Conservation (phyloP, 2,113 vertebrate species). For the Callionymus lyra region DNA sequence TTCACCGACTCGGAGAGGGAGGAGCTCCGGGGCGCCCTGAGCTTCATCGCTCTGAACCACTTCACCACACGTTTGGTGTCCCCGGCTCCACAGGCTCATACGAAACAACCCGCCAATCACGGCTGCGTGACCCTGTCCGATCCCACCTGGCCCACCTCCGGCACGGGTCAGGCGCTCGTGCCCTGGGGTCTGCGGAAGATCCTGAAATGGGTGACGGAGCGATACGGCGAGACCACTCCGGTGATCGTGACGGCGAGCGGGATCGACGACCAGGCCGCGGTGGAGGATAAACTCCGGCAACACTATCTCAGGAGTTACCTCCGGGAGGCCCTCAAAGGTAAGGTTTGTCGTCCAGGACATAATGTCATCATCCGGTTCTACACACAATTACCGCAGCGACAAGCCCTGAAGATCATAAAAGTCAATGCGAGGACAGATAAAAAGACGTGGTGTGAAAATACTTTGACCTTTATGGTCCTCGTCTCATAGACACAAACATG, state of each 20-base stretch:
- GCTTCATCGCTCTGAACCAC: slow-evolving; percentile 87
- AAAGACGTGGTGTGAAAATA: slow-evolving; percentile 4
- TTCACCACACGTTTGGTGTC: slow-evolving; percentile 86
- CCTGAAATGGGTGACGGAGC: slow-evolving; percentile 76
- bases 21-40: slow-evolving; percentile 73
- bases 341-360: slow-evolving; percentile 8
- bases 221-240: slow-evolving; percentile 68
- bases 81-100: slow-evolving; percentile 41
- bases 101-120: slow-evolving; percentile 54
- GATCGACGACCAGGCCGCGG: slow-evolving; percentile 75
- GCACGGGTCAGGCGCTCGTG: slow-evolving; percentile 69
- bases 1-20: slow-evolving; percentile 70
- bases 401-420: slow-evolving; percentile 41
- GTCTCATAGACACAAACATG: not conserved
- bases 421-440: slow-evolving; percentile 2
- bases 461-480: slow-evolving; percentile 17
- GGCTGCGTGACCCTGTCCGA: slow-evolving; percentile 74
- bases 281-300: slow-evolving; percentile 74
- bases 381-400: not conserved
- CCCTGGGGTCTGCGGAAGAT: slow-evolving; percentile 79
- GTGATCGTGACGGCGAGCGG: slow-evolving; percentile 83
- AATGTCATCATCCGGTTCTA: too few relatives aligned
- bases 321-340: slow-evolving; percentile 88
- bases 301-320: slow-evolving; percentile 77
- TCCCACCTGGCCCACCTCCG: slow-evolving; percentile 74